phyloP scores from a whole-genome alignment of 2,113 vertebrate genomes.

The Bungarus multicinctus region DNA sequence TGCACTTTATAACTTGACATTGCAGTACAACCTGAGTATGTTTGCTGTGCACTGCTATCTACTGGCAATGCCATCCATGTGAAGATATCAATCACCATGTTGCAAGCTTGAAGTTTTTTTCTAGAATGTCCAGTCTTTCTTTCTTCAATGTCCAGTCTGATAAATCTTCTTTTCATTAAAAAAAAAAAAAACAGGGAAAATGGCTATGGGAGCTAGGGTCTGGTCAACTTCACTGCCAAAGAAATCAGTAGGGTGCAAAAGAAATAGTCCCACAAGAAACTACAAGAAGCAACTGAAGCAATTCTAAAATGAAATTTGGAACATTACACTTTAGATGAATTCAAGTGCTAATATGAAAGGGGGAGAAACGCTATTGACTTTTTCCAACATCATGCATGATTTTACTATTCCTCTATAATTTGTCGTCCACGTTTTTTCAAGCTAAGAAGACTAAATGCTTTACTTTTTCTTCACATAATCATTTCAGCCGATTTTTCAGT shows the following conservation, averaged over 20 bases:
- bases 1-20: not conserved
- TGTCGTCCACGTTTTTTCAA: not conserved
- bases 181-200: not conserved
- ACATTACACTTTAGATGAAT: not conserved
- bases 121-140: not conserved
- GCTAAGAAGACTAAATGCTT: not conserved
- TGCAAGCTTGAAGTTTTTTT: not conserved
- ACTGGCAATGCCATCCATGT: not conserved
- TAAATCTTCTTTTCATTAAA: not conserved
- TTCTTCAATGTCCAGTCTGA: not conserved
- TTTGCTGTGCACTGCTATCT: not conserved
- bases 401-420: not conserved
- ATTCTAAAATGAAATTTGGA: not conserved
- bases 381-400: not conserved
- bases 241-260: not conserved
- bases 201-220: not conserved
- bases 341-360: not conserved
- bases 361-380: not conserved
- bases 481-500: not conserved
- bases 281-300: not conserved
- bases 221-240: not conserved
- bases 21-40: not conserved
- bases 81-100: not conserved
- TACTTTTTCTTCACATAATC: not conserved
- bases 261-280: not conserved